phyloP scores from a whole-genome alignment of 2,113 vertebrate species.

The Rhegmatorhina hoffmannsi region DNA sequence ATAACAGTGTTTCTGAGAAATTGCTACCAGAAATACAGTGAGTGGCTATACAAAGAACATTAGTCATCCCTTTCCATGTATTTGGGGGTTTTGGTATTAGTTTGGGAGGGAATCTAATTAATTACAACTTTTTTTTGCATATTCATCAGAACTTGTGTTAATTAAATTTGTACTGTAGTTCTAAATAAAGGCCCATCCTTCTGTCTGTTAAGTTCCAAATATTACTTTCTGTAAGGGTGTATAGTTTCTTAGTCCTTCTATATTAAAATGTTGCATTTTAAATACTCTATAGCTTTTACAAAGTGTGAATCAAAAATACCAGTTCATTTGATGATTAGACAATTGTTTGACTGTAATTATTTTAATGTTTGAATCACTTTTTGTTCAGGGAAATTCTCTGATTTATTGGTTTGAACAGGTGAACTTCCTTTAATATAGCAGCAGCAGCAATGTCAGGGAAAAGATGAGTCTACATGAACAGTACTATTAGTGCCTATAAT shows the following conservation, averaged over 20 bases:
- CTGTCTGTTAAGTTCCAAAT: background rate
- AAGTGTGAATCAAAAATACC: background rate
- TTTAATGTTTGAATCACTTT: background rate
- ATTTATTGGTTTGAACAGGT: background rate
- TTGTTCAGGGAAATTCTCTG: background rate
- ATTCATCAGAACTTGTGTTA: background rate
- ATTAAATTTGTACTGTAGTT: slow-evolving; percentile 3
- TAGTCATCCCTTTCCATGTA: background rate
- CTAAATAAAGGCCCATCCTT: background rate
- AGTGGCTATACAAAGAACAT: background rate
- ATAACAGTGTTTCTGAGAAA: slow-evolving; percentile 6
- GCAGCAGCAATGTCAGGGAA: background rate
- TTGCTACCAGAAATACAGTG: background rate
- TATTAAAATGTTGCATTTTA: background rate
- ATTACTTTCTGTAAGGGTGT: background rate
- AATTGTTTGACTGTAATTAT: background rate
- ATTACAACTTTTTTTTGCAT: background rate
- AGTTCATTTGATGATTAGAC: background rate
- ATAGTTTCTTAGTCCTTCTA: background rate
- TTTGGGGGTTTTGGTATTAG: background rate
- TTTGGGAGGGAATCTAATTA: background rate
- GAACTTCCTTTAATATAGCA: background rate
- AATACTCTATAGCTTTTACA: background rate
- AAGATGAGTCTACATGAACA: background rate
- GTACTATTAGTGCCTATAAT: background rate